Conservation (phyloP, 2,888 invertebrate genomes). For the Dyspetes luteomarginatus region DNA sequence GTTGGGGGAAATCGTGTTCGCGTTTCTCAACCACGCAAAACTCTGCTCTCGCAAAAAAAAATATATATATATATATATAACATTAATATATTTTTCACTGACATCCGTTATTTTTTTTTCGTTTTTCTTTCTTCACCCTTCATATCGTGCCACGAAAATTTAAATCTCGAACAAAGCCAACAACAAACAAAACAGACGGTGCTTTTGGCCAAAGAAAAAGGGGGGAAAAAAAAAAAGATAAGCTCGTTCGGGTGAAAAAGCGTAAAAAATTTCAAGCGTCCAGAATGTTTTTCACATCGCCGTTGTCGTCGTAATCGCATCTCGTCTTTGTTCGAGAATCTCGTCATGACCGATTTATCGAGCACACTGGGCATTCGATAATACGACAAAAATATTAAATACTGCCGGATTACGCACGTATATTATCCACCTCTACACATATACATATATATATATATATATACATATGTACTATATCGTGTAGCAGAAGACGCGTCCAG, state of each 20-base stretch:
- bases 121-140: not conserved
- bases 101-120: not conserved
- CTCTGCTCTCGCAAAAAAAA: conserved; percentile 48
- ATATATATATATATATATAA: not conserved
- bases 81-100: too few species aligned
- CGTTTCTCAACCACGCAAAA: not conserved
- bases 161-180: too few species aligned
- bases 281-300: conserved; percentile 13
- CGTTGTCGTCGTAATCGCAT: conserved; percentile 10
- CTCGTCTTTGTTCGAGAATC: conserved; percentile 12
- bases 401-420: conserved; percentile 30
- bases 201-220: not conserved
- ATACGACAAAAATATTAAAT: conserved; percentile 35
- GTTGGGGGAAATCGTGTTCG: conserved; percentile 79
- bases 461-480: conserved; percentile 16
- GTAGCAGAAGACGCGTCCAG: conserved; percentile 63
- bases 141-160: too few species aligned
- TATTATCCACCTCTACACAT: not conserved
- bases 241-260: too few species aligned
- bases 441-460: conserved; percentile 17
- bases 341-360: conserved; percentile 48
- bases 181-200: not conserved
- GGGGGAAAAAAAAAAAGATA: conserved; percentile 4
- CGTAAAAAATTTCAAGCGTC: conserved; percentile 12
- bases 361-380: conserved; percentile 20